Base-by-base conservation (phyloP, 2,797 vertebrate genomes). In the Acipenser oxyrinchus region DNA sequence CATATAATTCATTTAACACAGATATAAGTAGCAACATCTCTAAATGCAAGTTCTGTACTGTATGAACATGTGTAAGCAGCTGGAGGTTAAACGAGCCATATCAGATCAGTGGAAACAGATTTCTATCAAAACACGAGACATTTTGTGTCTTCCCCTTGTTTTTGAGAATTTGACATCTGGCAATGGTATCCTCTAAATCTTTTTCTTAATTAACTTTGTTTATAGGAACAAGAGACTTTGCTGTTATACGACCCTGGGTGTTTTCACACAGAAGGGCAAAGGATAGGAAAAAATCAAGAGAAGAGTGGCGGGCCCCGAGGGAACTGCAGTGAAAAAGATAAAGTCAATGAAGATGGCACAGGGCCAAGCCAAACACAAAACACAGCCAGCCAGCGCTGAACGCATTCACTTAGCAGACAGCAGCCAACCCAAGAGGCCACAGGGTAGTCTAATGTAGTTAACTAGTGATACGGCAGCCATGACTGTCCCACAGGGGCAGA, bases 321-420 rank as follows among this genome's bases (percentile, higher is more conserved):
- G 72, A 76, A 72, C 66, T 48, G 70, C 0, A 48, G 73, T 68
- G 70, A 70, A 75, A 75, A 52, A 52, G 12, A 72, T 76, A 66
- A 80, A 84, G 76, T 79, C 74, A 9, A 78, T 66, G 61, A 72
- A 75, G 49, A 6, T 79, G 86, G 83, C 79, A 71, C 0, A 0
- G 57, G 61, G 76, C 81, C 84, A 86, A 69, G 62, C 65, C 69
- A 69, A 2, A 7, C 9, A 0, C 48, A 71, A 73, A 71, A 18
- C 15, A 18, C 15, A 18, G 15, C 15, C 63, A 61, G 15, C 69
- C 62, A 70, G 70, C 57, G 15, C 48, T 62, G 13, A 51, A 60
- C 37, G 12, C 66, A 64, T 57, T 68, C 64, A 58, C 65, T 73
- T 65, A 9, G 23, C n/a, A 65, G 51, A 58, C 62, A 60, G 50